Evolutionary conservation across 2,797 vertebrate species (phyloP).

Genomic region (Pseudochirops cupreus): DNA sequence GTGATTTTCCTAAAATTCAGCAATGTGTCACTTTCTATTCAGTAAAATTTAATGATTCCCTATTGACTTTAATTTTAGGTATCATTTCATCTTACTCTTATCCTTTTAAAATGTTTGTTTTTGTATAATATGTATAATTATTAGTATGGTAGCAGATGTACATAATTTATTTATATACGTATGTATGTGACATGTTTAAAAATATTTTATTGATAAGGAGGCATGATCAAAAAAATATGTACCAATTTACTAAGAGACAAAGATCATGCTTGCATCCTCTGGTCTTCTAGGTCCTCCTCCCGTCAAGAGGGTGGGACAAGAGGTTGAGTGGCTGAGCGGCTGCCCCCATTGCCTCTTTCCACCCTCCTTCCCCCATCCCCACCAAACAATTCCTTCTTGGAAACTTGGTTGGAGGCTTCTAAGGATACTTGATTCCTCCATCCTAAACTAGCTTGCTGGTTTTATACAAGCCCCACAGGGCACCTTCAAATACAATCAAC

Average conservation of each 20-base stretch:
- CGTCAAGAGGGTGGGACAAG: not conserved
- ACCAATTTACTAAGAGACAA: not conserved
- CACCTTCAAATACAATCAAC: not conserved
- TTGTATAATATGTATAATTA: not conserved
- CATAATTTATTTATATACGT: not conserved
- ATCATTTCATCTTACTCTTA: not conserved
- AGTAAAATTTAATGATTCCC: not conserved
- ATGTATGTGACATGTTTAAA: not conserved
- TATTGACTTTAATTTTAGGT: not conserved
- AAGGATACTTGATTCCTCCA: not conserved
- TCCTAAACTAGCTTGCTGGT: not conserved
- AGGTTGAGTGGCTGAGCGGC: not conserved
- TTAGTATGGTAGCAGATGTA: not conserved
- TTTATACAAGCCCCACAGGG: not conserved
- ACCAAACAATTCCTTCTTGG: not conserved
- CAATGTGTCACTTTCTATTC: not conserved
- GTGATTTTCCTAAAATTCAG: not conserved
- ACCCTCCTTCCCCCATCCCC: not conserved
- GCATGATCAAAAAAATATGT: not conserved
- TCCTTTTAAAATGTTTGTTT: not conserved
- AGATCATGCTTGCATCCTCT: not conserved
- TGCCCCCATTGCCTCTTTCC: not conserved
- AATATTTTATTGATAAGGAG: not conserved
- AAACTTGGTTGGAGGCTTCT: not conserved
- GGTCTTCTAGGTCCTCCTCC: not conserved